phyloP scores from a whole-genome alignment of 2,113 vertebrate genomes.

The Carettochelys insculpta region DNA sequence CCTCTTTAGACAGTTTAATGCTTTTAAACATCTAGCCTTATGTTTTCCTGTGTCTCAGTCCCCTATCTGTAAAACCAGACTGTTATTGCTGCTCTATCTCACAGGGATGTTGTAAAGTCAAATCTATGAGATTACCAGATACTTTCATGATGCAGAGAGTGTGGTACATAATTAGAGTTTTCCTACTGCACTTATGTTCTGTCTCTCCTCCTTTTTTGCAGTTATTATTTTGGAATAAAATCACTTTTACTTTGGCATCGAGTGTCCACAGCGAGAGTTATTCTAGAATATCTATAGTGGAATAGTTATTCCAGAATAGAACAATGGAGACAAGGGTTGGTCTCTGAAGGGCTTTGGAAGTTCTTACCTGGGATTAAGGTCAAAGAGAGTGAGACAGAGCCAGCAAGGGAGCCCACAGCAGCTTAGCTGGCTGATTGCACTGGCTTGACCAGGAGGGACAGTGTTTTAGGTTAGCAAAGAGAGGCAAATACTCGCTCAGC shows the following conservation, averaged over 20 bases:
- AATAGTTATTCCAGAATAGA: rapidly evolving
- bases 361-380: background rate
- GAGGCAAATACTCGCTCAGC: too few relatives aligned
- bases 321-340: background rate
- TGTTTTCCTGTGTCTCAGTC: constrained; percentile 37
- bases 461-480: background rate
- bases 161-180: constrained; percentile 4
- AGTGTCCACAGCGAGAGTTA: background rate
- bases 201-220: background rate
- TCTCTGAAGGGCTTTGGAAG: background rate
- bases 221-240: background rate
- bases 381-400: background rate
- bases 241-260: background rate
- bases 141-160: constrained; percentile 23
- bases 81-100: background rate
- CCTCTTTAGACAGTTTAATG: background rate
- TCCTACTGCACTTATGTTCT: background rate
- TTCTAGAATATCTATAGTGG: background rate
- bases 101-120: background rate
- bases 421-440: background rate
- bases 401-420: background rate
- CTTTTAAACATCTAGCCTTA: background rate
- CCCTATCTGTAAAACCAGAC: constrained; percentile 40
- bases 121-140: background rate
- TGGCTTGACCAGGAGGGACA: background rate